Base-by-base conservation (phyloP, 2,797 vertebrate species). In the Ctenopoma multispine region DNA sequence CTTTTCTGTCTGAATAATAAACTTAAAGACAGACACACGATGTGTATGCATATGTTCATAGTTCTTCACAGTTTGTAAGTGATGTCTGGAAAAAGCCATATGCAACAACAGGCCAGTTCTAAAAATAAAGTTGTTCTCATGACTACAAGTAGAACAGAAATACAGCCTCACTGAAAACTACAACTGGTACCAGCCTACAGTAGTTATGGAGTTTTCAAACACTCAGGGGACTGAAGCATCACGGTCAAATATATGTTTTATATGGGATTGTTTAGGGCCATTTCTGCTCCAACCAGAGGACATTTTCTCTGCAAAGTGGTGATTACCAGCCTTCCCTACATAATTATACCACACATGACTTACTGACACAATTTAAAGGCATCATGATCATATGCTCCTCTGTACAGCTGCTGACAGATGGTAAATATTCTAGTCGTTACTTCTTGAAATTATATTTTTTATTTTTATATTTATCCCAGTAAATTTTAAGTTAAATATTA, bases 301-400 rank as follows among this genome's bases (percentile, higher is more conserved):
- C 27, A 34, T 17, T 21, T 58, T 63, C 13, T 2, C 29, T 44
- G 5, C 11, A 48, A 58, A 1, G 41, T 10, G 38, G 29, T 51
- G 38, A 83, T 75, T 53, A 51, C 40, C 0, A 2, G 51, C 76
- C 46, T 64, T 13, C n/a, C 31, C 57, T 49, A 15, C 27, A 51
- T 47, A 72, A 77, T 86, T 75, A 87, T 41, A 71, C 40, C 53
- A 7, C 72, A 62, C 82, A 71, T 72, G 82, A 84, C 69, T 59
- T 65, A 48, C 61, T 44, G 40, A 53, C 17, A 43, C 21, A 47
- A 49, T 4, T 77, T 27, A 36, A 2, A 41, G 4, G 47, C 17
- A 54, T 20, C 14, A n/a, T 31, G 24, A 59, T 86, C 73, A 79
- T 70, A 66, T 75, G 4, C 24, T 34, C 31, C 31, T 40, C 13